phyloP scores from a whole-genome alignment of 92 coral and sea anemone genomes.

The Epizoanthus fatuus region DNA sequence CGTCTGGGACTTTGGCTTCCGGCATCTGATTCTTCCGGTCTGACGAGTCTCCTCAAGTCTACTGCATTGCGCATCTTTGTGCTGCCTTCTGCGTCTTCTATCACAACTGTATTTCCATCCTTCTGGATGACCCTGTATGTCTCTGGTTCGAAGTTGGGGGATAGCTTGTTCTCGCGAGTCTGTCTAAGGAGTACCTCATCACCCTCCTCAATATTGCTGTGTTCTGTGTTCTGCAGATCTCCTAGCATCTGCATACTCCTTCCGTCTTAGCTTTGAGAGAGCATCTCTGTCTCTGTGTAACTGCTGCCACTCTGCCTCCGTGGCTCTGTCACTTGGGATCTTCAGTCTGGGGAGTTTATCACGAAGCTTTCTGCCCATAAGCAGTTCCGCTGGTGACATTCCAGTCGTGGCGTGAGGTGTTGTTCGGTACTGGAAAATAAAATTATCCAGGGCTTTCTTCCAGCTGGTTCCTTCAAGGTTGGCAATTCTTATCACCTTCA shows the following conservation, averaged over 20 bases:
- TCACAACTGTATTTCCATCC: constrained; percentile 60
- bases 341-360: constrained; percentile 62
- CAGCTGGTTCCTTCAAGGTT: constrained; percentile 62
- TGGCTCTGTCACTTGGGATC: constrained; percentile 45
- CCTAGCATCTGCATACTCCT: constrained; percentile 63
- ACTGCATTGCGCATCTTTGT: constrained; percentile 68
- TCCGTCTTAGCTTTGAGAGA: constrained; percentile 48
- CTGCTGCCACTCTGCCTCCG: constrained; percentile 60
- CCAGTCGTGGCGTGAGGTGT: constrained; percentile 73
- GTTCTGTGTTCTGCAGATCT: constrained; percentile 12
- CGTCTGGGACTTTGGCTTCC: background rate
- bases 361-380: constrained; percentile 69
- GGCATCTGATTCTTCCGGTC: background rate
- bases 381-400: constrained; percentile 65
- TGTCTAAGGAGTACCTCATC: too few relatives aligned
- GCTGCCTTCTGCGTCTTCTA: constrained; percentile 61
- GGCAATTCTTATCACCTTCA: constrained; percentile 69
- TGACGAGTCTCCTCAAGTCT: constrained; percentile 59
- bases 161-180: too few relatives aligned
- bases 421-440: constrained; percentile 60
- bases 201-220: too few relatives aligned
- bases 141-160: background rate
- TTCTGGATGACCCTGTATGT: constrained; percentile 65
- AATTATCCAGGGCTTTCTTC: constrained; percentile 60
- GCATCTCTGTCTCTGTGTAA: constrained; percentile 64